phyloP scores from a whole-genome alignment of 2,888 invertebrate species.

The Rapana venosa region DNA sequence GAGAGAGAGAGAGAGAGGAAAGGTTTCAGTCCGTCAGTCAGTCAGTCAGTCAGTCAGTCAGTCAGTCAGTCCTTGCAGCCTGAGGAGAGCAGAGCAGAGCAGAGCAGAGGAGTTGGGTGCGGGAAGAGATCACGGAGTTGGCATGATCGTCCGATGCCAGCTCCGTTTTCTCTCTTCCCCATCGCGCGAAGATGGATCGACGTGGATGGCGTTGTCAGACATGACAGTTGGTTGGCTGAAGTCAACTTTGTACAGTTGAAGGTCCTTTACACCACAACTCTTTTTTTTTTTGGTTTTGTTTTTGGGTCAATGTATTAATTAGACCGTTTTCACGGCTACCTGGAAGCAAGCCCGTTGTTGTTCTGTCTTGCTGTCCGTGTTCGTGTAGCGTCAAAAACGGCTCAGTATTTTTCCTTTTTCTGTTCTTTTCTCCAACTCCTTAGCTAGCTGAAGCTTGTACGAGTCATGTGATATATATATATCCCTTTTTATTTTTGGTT shows the following conservation, averaged over 20 bases:
- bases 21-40: neutral
- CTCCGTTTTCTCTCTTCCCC: neutral
- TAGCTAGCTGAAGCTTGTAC: too few species aligned
- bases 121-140: neutral
- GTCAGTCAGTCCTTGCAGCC: neutral
- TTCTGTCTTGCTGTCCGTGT: neutral
- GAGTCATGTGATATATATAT: neutral
- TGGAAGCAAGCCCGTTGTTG: neutral
- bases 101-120: neutral
- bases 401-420: neutral
- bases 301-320: neutral
- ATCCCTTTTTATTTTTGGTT: neutral
- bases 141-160: constrained; percentile 27
- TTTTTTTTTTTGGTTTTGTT: too few species aligned
- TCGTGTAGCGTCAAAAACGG: neutral
- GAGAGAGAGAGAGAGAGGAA: neutral
- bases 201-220: neutral
- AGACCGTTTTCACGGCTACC: neutral
- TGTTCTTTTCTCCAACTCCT: neutral
- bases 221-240: constrained; percentile 22
- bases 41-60: neutral
- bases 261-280: neutral
- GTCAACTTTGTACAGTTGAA: neutral
- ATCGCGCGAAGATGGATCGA: neutral
- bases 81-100: neutral